Conservation (phyloP, 2,888 invertebrate genomes). For the Phasia obesa region DNA sequence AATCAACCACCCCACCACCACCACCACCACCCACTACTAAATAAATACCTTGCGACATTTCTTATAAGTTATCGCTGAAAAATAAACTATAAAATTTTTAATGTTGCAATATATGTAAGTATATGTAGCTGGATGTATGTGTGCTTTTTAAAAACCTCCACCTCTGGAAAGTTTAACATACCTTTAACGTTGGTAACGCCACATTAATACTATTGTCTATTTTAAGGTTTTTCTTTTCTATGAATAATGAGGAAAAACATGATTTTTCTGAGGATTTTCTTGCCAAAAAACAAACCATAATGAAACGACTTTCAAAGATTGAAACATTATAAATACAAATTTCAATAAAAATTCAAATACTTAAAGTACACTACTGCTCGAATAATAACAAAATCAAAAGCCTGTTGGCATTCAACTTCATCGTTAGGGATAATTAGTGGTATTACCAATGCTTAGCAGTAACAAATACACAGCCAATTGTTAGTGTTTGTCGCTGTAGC, state of each 20-base stretch:
- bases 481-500: neutral
- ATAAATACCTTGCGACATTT: neutral
- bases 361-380: constrained; percentile 19
- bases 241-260: constrained; percentile 63
- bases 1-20: constrained; percentile 23
- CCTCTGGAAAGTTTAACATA: neutral
- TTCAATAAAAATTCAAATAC: constrained; percentile 41
- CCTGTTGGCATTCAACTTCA: constrained; percentile 64
- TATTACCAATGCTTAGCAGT: constrained; percentile 78
- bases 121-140: too few relatives aligned
- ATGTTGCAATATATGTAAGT: neutral
- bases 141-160: neutral
- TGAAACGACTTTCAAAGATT: constrained; percentile 50
- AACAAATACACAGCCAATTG: constrained; percentile 61
- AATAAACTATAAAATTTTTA: constrained; percentile 50
- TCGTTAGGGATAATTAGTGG: constrained; percentile 79
- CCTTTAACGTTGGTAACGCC: constrained; percentile 47
- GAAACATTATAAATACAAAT: constrained; percentile 25
- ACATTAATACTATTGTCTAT: constrained; percentile 59
- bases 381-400: constrained; percentile 54
- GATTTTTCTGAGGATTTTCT: constrained; percentile 54
- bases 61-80: neutral
- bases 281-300: constrained; percentile 35
- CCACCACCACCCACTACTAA: neutral
- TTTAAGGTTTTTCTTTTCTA: constrained; percentile 34